Conservation (phyloP, 2,797 vertebrate species). For the Darevskia mixta region DNA sequence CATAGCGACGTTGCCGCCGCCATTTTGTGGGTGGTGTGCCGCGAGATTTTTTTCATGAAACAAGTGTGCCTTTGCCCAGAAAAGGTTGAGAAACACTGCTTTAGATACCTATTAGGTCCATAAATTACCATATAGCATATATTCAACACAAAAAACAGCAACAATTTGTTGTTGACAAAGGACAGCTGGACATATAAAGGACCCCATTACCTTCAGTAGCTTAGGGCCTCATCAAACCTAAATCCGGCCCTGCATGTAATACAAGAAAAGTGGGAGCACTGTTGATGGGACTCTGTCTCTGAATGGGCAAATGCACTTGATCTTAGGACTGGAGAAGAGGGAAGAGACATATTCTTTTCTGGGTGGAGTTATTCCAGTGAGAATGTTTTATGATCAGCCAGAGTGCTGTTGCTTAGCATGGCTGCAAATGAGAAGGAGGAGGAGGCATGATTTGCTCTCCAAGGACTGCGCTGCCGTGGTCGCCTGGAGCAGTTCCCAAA, state of each 20-base stretch:
- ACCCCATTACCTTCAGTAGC: no score
- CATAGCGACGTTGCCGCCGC: no score
- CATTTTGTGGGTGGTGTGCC: no score
- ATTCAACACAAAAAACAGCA: no score
- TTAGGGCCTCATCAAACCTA: no score
- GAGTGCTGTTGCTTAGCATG: neutral
- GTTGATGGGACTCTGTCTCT: neutral
- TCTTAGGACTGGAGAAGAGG: neutral
- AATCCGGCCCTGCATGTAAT: neutral
- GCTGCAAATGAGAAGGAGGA: conserved; percentile 14
- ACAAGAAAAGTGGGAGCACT: neutral
- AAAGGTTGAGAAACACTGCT: no score
- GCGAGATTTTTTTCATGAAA: no score
- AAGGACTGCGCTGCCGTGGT: conserved; percentile 52
- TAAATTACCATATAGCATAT: no score
- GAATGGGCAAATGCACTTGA: neutral
- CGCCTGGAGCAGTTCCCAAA: conserved; percentile 63
- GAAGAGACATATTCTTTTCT: neutral
- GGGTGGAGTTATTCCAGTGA: neutral
- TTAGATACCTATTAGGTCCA: no score
- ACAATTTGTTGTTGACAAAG: no score
- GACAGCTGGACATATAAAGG: no score
- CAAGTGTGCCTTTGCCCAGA: no score
- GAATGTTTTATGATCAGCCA: neutral
- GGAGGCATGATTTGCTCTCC: conserved; percentile 47